Percentiles rank a stretch among this genome's conserved stretches.
Evolutionary conservation across 2,113 vertebrate genomes (phyloP).

Genomic region (Indicator indicator): DNA sequence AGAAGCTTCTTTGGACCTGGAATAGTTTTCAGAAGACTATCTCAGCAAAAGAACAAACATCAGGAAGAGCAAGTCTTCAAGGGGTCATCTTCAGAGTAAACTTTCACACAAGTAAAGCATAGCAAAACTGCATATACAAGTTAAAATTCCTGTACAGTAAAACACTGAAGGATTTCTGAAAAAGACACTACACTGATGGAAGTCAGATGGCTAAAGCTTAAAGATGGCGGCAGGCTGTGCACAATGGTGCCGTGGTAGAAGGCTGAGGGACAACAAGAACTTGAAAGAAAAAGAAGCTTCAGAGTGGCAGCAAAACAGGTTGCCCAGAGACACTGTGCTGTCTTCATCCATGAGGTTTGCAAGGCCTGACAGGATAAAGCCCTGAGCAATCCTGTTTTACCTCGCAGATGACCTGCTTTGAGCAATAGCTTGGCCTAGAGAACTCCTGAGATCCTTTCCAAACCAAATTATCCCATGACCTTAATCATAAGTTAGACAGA

Average conservation of each 20-base stretch:
- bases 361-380: not conserved
- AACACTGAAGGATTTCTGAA: not conserved
- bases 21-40: not conserved
- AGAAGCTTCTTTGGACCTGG: not conserved
- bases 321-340: not conserved
- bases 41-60: not conserved
- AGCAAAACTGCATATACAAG: not conserved
- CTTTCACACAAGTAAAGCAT: not conserved
- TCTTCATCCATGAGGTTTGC: not conserved
- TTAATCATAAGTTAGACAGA: not conserved
- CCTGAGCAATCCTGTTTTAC: not conserved
- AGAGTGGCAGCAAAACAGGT: not conserved
- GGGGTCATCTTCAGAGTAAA: not conserved
- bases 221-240: not conserved
- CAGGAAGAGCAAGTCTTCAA: not conserved
- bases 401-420: not conserved
- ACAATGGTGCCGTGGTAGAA: accelerated
- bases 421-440: not conserved
- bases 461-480: not conserved
- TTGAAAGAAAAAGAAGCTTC: not conserved
- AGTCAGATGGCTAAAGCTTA: not conserved
- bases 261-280: not conserved
- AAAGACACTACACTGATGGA: not conserved
- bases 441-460: not conserved
- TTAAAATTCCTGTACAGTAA: not conserved